phyloP scores from a whole-genome alignment of 1,140 invertebrate genomes.

The Bombus fervidus region DNA sequence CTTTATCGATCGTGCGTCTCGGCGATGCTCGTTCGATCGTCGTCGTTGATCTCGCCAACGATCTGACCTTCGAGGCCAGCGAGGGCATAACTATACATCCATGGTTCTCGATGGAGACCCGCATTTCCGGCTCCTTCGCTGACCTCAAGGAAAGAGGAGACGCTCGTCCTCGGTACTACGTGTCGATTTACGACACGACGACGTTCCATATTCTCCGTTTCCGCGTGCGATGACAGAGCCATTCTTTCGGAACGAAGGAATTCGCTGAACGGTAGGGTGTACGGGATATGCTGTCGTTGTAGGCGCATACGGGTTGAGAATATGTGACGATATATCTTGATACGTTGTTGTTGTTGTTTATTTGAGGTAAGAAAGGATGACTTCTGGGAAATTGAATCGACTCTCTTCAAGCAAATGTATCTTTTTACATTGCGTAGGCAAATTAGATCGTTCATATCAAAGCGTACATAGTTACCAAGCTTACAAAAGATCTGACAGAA shows the following conservation, averaged over 20 bases:
- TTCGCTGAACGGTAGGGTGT: constrained; percentile 45
- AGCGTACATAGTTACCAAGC: neutral
- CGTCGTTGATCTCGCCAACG: constrained; percentile 21
- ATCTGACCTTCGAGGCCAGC: constrained; percentile 22
- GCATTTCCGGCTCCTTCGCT: constrained; percentile 64
- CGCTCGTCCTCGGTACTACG: constrained; percentile 34
- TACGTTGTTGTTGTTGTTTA: constrained; percentile 15
- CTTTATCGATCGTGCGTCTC: constrained; percentile 62
- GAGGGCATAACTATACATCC: constrained; percentile 28
- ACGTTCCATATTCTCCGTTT: constrained; percentile 62
- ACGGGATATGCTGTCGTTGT: neutral
- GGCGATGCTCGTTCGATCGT: constrained; percentile 49
- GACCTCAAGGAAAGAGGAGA: constrained; percentile 56
- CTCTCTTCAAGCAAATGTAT: too few relatives aligned
- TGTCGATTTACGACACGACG: constrained; percentile 59
- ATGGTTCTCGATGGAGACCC: constrained; percentile 35
- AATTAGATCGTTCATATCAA: neutral
- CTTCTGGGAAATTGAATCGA: neutral
- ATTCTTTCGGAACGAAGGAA: constrained; percentile 35
- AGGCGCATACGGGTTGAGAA: neutral
- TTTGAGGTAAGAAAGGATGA: neutral
- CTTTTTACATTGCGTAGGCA: neutral
- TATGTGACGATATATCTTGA: neutral
- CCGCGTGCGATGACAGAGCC: constrained; percentile 44
- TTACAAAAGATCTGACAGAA: neutral